Evolutionary conservation across 2,888 invertebrate genomes (phyloP).

Genomic region (Cataglyphis altisquamis): DNA sequence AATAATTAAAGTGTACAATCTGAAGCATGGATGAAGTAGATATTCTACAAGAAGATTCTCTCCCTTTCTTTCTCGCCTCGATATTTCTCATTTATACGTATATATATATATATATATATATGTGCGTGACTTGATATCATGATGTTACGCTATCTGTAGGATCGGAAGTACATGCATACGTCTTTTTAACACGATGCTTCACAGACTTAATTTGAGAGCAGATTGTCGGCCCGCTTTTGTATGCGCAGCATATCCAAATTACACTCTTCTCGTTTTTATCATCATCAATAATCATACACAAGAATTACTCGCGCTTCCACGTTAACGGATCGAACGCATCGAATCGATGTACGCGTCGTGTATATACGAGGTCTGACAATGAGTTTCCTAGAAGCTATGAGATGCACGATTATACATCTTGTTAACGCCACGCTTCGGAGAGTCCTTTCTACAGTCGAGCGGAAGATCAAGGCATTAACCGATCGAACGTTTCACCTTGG

Average conservation of each 20-base stretch:
- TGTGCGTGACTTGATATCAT: neutral
- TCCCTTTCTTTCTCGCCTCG: neutral
- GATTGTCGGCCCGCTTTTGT: neutral
- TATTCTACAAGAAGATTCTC: neutral
- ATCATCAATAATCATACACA: conserved; percentile 6
- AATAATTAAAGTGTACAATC: neutral
- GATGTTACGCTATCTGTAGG: conserved; percentile 7
- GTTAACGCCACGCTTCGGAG: conserved; percentile 39
- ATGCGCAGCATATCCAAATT: neutral
- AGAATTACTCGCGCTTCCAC: neutral
- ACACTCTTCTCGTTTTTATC: conserved; percentile 9
- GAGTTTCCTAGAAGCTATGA: conserved; percentile 31
- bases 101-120: too few species aligned
- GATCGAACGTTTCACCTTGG: conserved; percentile 56
- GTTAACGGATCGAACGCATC: conserved; percentile 5
- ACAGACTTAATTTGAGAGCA: neutral
- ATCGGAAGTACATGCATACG: neutral
- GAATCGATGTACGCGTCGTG: neutral
- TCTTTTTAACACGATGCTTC: neutral
- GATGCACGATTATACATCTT: too few species aligned
- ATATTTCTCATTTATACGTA: neutral
- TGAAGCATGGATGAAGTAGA: neutral
- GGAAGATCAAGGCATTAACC: conserved; percentile 55
- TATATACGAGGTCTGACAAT: neutral
- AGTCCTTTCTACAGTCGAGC: conserved; percentile 53